phyloP scores from a whole-genome alignment of 2,888 invertebrate species.

The Neoitamus cyanurus region DNA sequence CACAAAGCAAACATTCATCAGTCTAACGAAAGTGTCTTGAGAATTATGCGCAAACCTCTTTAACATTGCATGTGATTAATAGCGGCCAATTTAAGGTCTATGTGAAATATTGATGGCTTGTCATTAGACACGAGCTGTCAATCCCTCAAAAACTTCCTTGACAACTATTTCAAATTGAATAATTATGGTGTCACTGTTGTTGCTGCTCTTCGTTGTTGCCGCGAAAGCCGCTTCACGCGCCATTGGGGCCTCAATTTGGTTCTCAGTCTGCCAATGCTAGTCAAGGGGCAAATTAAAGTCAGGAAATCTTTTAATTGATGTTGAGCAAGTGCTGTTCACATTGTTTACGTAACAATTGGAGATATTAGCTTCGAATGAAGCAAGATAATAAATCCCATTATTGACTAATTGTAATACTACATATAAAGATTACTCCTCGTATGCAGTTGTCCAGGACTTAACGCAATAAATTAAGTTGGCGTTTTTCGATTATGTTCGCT shows the following conservation, averaged over 20 bases:
- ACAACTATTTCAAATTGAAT: conserved; percentile 48
- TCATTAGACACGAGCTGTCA: conserved; percentile 48
- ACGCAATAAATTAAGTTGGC: neutral
- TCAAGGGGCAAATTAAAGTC: neutral
- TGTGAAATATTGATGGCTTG: conserved; percentile 49
- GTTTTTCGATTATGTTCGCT: neutral
- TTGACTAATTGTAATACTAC: neutral
- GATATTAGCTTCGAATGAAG: neutral
- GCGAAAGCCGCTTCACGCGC: neutral
- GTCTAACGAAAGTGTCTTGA: neutral
- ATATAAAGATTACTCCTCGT: neutral
- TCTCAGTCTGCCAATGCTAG: neutral
- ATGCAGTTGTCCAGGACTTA: neutral
- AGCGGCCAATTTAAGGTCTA: conserved; percentile 45
- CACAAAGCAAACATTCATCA: conserved; percentile 5
- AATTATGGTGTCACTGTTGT: conserved; percentile 34
- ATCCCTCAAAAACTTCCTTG: conserved; percentile 47
- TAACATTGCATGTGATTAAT: conserved; percentile 51
- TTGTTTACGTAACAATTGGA: neutral
- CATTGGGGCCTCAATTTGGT: neutral
- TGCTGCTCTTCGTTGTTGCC: neutral
- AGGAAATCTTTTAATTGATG: neutral
- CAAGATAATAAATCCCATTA: neutral
- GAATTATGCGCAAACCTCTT: conserved; percentile 17
- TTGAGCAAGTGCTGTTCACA: neutral